A percentile compares a stretch with the other conserved stretches of the same genome.
These are phyloP conservation scores for Eumeta japonica DNA, from an alignment of 1,140 invertebrate genomes.

Conservation along the genomic window DNA sequence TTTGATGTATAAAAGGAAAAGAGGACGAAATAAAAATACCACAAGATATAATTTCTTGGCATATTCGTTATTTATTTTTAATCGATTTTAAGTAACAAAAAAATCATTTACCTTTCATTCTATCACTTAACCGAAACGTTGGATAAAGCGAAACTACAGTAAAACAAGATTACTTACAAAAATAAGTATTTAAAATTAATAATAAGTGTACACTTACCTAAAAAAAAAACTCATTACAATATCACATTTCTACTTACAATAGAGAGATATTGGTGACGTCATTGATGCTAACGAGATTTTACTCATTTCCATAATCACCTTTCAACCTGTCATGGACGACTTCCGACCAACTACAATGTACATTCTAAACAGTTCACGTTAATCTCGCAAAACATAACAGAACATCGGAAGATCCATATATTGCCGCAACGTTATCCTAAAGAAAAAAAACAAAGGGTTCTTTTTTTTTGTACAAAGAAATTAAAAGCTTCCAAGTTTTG, in stretches of 20 bases:
- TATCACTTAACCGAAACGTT: slow-evolving; percentile 47
- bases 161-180: slow-evolving; percentile 55
- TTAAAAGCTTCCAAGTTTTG: slow-evolving; percentile 31
- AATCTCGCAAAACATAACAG: slow-evolving; percentile 18
- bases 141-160: slow-evolving; percentile 47
- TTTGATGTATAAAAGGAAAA: too few species aligned
- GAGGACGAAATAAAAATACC: too few species aligned
- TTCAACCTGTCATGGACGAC: too few species aligned
- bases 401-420: slow-evolving; percentile 48
- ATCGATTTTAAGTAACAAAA: slow-evolving; percentile 58
- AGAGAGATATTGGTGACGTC: slow-evolving; percentile 55
- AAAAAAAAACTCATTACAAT: slow-evolving; percentile 53
- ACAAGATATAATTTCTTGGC: slow-evolving; percentile 50
- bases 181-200: slow-evolving; percentile 49
- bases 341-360: too few species aligned
- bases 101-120: slow-evolving; percentile 41
- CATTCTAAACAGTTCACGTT: too few species aligned
- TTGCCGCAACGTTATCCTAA: slow-evolving; percentile 29
- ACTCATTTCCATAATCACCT: too few species aligned
- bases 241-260: slow-evolving; percentile 57
- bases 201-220: slow-evolving; percentile 52
- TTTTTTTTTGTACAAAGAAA: slow-evolving; percentile 40
- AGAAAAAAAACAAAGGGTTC: slow-evolving; percentile 17
- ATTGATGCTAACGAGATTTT: too few species aligned
- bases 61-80: slow-evolving; percentile 56